Percentiles rank a stretch among this genome's conserved stretches.
These are phyloP conservation scores for Zaprionus ghesquierei DNA, from an alignment of 1,140 invertebrate genomes.

Conservation along the genomic window DNA sequence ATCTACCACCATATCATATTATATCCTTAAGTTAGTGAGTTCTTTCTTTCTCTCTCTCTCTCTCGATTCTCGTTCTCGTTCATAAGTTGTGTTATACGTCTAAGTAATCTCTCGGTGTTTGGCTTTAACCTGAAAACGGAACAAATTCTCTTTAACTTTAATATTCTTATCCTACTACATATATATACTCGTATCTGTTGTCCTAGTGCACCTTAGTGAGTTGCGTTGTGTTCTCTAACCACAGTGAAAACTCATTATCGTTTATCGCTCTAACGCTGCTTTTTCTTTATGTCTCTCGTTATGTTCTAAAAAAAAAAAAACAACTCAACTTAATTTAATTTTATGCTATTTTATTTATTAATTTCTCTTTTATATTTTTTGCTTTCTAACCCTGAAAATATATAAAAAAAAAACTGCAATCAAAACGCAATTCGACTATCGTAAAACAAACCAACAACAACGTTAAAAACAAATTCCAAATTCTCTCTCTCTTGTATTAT, in stretches of 20 bases:
- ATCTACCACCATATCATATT: neutral
- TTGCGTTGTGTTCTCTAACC: conserved; percentile 7
- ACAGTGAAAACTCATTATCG: conserved; percentile 24
- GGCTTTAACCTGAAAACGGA: conserved; percentile 38
- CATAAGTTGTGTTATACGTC: conserved; percentile 22
- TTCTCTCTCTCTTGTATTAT: conserved; percentile 67
- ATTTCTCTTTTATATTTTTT: conserved; percentile 52
- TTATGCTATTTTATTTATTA: conserved; percentile 42
- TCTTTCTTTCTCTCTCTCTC: conserved; percentile 15
- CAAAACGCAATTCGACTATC: conserved; percentile 48
- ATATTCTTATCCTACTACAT: neutral
- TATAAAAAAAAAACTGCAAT: conserved; percentile 57
- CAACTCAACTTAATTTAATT: conserved; percentile 12
- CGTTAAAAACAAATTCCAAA: conserved; percentile 69
- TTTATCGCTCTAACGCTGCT: conserved; percentile 38
- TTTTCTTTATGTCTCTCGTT: conserved; percentile 27
- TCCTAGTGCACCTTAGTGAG: conserved; percentile 33
- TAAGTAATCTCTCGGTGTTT: conserved; percentile 70
- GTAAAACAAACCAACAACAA: conserved; percentile 34
- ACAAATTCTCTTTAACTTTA: conserved; percentile 5
- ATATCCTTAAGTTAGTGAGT: conserved; percentile 50
- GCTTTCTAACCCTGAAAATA: conserved; percentile 65
- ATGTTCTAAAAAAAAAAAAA: no score
- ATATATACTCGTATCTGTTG: conserved; percentile 23
- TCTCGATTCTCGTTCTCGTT: conserved; percentile 28